phyloP scores from a whole-genome alignment of 1,140 invertebrate species.

The Temnothorax longispinosus region DNA sequence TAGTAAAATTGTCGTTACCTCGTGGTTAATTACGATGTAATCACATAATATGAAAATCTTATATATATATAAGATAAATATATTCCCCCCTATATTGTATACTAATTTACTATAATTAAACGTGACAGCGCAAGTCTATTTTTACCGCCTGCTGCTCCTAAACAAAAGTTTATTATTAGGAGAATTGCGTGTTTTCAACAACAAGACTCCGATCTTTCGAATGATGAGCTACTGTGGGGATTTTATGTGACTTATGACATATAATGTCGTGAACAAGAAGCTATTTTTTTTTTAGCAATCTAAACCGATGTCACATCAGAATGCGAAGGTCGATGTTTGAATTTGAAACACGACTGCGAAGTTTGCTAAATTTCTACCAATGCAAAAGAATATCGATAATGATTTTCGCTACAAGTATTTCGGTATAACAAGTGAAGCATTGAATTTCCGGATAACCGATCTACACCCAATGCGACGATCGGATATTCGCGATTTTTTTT shows the following conservation, averaged over 20 bases:
- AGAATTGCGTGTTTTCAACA: slow-evolving; percentile 14
- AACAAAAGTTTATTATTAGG: slow-evolving; percentile 28
- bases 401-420: slow-evolving; percentile 2
- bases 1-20: not conserved
- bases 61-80: not conserved
- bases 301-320: not conserved
- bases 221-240: not conserved
- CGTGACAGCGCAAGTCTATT: not conserved
- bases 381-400: not conserved
- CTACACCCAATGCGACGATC: not conserved
- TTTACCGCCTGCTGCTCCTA: not conserved
- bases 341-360: slow-evolving; percentile 18
- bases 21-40: not conserved
- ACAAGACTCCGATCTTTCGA: not conserved
- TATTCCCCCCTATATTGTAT: not conserved
- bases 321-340: not conserved
- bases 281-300: not conserved
- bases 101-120: not conserved
- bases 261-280: not conserved
- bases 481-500: slow-evolving; percentile 12
- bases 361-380: slow-evolving; percentile 15
- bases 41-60: not conserved
- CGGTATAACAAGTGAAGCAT: not conserved
- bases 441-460: slow-evolving; percentile 22
- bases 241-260: slow-evolving; percentile 19